These are phyloP conservation scores for Corbicula japonica DNA, from an alignment of 2,888 invertebrate species.

Conservation along the genomic window DNA sequence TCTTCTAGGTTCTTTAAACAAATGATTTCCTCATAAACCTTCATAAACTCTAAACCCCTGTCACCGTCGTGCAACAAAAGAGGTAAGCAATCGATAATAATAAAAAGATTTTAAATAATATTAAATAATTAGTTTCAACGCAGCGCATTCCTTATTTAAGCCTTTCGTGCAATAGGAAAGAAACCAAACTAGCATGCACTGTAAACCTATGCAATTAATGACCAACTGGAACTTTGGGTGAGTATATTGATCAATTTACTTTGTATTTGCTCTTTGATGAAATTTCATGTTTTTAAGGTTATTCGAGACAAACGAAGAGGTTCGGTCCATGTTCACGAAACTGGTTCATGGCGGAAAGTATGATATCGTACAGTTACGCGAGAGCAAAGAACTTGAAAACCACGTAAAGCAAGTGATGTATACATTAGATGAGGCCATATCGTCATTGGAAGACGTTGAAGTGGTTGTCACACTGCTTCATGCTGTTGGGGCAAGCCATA, in stretches of 20 bases:
- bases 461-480: slow-evolving; percentile 94
- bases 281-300: slow-evolving; percentile 67
- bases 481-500: slow-evolving; percentile 94
- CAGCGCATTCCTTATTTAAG: too few species aligned
- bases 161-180: too few species aligned
- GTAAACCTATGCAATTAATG: too few species aligned
- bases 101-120: too few species aligned
- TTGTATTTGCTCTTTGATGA: neutral
- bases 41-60: too few species aligned
- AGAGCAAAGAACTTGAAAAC: slow-evolving; percentile 93
- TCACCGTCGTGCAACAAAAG: too few species aligned
- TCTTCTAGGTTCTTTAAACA: too few species aligned
- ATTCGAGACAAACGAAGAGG: slow-evolving; percentile 75
- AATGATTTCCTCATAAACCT: too few species aligned
- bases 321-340: slow-evolving; percentile 69
- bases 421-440: slow-evolving; percentile 95
- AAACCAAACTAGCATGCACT: too few species aligned
- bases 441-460: slow-evolving; percentile 95
- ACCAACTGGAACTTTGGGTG: too few species aligned
- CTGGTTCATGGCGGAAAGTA: slow-evolving; percentile 54
- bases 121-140: too few species aligned
- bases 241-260: neutral
- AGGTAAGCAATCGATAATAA: too few species aligned
- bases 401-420: slow-evolving; percentile 96
- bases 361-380: slow-evolving; percentile 92